These are phyloP conservation scores for Serripes groenlandicus DNA, from an alignment of 2,888 invertebrate species.

Conservation along the genomic window DNA sequence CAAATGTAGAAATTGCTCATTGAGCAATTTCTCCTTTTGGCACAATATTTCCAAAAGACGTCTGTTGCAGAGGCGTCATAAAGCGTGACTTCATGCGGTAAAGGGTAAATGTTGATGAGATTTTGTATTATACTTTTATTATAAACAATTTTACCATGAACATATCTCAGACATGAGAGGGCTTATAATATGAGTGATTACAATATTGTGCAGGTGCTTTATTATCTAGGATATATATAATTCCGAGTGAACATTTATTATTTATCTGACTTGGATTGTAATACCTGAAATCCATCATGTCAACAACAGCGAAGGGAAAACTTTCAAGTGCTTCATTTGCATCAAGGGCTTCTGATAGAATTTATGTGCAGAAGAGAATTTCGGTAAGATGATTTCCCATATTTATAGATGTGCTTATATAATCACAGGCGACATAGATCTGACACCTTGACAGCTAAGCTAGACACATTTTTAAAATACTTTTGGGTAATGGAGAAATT, in stretches of 20 bases:
- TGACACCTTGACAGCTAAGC: too few species aligned
- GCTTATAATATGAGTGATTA: constrained; percentile 8
- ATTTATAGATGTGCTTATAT: neutral
- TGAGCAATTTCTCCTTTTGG: neutral
- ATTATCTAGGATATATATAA: constrained; percentile 5
- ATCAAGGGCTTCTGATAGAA: constrained; percentile 59
- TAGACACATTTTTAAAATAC: too few species aligned
- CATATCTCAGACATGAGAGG: neutral
- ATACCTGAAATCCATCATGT: neutral
- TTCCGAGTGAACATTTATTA: neutral
- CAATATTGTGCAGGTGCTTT: neutral
- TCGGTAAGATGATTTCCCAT: constrained; percentile 12
- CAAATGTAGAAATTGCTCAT: neutral
- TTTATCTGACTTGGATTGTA: neutral
- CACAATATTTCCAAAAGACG: neutral
- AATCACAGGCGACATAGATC: too few species aligned
- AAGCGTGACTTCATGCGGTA: neutral
- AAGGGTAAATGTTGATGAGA: neutral
- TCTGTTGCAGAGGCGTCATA: neutral
- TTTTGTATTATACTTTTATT: too few species aligned
- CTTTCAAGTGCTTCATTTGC: constrained; percentile 65
- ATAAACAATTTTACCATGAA: neutral
- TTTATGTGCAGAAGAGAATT: constrained; percentile 52
- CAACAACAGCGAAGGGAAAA: constrained; percentile 53
- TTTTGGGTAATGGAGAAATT: too few species aligned